Evolutionary conservation across 2,113 vertebrate species (phyloP).

Genomic region (Enhydra lutris): DNA sequence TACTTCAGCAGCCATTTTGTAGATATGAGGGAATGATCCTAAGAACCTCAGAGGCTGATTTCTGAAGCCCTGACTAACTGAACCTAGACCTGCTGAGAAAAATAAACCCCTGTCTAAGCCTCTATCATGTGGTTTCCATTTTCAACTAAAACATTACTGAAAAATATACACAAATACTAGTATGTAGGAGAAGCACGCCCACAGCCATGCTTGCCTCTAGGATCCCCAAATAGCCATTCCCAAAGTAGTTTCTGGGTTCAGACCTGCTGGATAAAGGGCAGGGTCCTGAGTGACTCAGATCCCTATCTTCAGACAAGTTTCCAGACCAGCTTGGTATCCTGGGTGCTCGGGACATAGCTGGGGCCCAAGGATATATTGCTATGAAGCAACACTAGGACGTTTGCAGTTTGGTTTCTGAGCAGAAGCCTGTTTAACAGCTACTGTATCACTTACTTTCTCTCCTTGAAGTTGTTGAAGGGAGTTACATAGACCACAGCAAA

Average conservation of each 20-base stretch:
- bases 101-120: not conserved
- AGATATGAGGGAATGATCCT: not conserved
- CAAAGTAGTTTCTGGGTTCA: not conserved
- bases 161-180: not conserved
- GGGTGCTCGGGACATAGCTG: not conserved
- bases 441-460: not conserved
- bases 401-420: rapidly evolving
- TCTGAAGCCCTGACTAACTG: not conserved
- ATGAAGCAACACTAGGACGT: not conserved
- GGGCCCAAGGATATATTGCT: not conserved
- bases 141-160: not conserved
- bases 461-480: not conserved
- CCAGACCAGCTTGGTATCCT: not conserved
- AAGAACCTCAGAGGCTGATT: not conserved
- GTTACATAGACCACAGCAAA: not conserved
- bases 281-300: not conserved
- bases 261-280: not conserved
- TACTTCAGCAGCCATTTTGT: not conserved
- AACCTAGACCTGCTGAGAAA: not conserved
- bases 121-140: not conserved
- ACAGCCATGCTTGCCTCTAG: not conserved
- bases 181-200: not conserved
- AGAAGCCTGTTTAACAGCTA: not conserved
- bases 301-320: not conserved
- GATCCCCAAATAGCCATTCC: not conserved